Percentiles rank a stretch among this genome's conserved stretches.
Evolutionary conservation across 2,888 invertebrate species (phyloP).

Genomic region (Exocentrus adspersus): DNA sequence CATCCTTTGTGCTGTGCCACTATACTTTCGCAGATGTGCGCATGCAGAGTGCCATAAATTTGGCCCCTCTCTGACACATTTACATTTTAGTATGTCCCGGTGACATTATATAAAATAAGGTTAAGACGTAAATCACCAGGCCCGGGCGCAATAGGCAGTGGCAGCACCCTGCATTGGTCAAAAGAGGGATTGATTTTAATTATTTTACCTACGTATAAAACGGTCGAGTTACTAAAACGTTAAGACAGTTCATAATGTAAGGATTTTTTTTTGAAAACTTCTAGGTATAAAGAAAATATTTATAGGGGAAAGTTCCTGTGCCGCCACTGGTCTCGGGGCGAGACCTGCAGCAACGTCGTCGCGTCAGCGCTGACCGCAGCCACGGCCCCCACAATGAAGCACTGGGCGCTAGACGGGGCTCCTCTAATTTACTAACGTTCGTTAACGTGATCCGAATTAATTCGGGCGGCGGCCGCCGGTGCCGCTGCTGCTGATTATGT

Average conservation of each 20-base stretch:
- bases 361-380: conserved; percentile 61
- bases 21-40: conserved; percentile 44
- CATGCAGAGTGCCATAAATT: conserved; percentile 43
- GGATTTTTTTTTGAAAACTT: too few species aligned
- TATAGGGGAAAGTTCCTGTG: too few species aligned
- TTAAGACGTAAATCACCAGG: conserved; percentile 71
- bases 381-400: conserved; percentile 51
- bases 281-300: too few species aligned
- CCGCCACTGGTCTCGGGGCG: conserved; percentile 52
- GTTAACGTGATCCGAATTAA: conserved; percentile 64
- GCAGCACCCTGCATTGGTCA: neutral
- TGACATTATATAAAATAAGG: conserved; percentile 70
- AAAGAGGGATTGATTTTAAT: neutral
- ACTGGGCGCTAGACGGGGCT: conserved; percentile 46
- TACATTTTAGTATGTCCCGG: conserved; percentile 53
- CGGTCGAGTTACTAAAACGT: too few species aligned
- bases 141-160: conserved; percentile 51
- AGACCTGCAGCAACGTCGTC: conserved; percentile 50
- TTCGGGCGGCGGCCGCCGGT: conserved; percentile 53
- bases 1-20: conserved; percentile 29
- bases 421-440: conserved; percentile 62
- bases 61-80: conserved; percentile 54
- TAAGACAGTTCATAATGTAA: too few species aligned
- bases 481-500: conserved; percentile 58
- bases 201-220: too few species aligned